Conservation (phyloP, 37 sponge, comb jelly and placozoan species). For the Geodia barretti region DNA sequence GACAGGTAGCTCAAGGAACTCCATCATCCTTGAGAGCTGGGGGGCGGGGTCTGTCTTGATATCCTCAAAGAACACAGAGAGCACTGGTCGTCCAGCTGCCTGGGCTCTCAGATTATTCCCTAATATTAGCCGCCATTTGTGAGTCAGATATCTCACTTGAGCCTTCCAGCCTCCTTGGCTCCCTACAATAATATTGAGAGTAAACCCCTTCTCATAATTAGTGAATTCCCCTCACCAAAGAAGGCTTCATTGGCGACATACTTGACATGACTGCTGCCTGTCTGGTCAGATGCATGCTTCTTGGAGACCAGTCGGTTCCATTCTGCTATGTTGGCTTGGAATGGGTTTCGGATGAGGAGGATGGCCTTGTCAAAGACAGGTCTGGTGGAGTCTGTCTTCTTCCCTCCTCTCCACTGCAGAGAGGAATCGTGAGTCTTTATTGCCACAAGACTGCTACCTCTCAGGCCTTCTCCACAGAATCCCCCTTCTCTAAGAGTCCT, state of each 20-base stretch:
- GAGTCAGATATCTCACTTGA: background rate
- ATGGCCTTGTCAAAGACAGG: constrained; percentile 10
- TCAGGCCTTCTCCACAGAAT: constrained; percentile 35
- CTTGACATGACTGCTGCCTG: background rate
- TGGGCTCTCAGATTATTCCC: background rate
- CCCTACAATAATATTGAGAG: too few species aligned
- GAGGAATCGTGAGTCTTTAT: constrained; percentile 23
- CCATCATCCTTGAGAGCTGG: background rate
- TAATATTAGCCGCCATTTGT: constrained; percentile 18
- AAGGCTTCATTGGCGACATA: background rate
- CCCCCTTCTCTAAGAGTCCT: background rate
- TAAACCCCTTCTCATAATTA: too few species aligned
- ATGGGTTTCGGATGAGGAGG: constrained; percentile 25
- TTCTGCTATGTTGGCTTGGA: constrained; percentile 16
- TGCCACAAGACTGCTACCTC: background rate
- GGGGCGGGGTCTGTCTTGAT: background rate
- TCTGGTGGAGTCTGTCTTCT: background rate
- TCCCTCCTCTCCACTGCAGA: background rate
- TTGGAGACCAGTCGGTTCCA: constrained; percentile 6
- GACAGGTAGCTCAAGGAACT: background rate
- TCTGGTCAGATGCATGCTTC: background rate
- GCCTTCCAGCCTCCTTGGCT: constrained; percentile 3
- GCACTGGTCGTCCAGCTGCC: background rate
- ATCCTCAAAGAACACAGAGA: constrained; percentile 22
- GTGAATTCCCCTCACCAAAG: background rate